A percentile compares a stretch with the other conserved stretches of the same genome.
Evolutionary conservation across 2,888 invertebrate genomes (phyloP).

Genomic region (Palloptera scutellata): DNA sequence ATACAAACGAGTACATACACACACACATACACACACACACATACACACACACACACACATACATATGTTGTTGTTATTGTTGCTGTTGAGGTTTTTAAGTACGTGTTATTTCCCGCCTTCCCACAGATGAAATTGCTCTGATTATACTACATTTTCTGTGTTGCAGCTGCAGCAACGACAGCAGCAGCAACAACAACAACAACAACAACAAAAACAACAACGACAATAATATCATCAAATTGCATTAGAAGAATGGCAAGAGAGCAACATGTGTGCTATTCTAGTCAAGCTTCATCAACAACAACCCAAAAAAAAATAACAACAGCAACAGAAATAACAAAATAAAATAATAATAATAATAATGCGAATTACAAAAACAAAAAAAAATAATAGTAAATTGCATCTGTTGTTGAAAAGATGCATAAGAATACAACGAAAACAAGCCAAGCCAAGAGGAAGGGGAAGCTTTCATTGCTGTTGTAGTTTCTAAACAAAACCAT

Average conservation of each 20-base stretch:
- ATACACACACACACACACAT: constrained; percentile 18
- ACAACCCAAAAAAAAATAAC: constrained; percentile 33
- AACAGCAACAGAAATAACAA: constrained; percentile 25
- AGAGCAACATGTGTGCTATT: too few species aligned
- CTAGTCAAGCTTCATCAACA: constrained; percentile 42
- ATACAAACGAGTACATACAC: background rate
- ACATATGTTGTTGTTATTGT: constrained; percentile 8
- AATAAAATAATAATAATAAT: background rate
- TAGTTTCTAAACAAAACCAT: too few species aligned
- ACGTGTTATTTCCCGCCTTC: background rate
- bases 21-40: background rate
- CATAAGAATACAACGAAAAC: too few species aligned
- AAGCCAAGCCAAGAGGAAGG: too few species aligned
- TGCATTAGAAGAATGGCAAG: background rate
- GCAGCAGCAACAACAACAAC: constrained; percentile 16
- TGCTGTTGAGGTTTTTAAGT: constrained; percentile 1
- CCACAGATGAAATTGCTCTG: background rate
- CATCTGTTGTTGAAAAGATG: too few species aligned
- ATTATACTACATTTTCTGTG: background rate
- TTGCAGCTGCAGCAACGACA: background rate
- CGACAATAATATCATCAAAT: constrained; percentile 39
- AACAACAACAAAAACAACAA: constrained; percentile 39
- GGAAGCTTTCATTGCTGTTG: too few species aligned
- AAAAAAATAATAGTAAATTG: too few species aligned
- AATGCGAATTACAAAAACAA: too few species aligned